These are phyloP conservation scores for Heteromormyrus szaboi DNA, from an alignment of 2,797 vertebrate genomes.

Conservation along the genomic window DNA sequence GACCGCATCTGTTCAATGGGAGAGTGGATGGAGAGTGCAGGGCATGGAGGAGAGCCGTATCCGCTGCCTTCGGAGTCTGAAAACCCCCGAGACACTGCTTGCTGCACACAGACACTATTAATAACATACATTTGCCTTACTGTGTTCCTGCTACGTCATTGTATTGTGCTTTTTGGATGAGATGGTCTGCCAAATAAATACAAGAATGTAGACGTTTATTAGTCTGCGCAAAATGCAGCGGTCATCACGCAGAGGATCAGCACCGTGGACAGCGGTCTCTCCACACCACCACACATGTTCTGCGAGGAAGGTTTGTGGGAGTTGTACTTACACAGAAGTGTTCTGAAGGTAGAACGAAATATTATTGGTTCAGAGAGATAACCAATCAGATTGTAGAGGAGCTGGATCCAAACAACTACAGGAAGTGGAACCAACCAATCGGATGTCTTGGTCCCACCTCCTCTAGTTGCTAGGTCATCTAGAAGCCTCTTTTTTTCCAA, in stretches of 20 bases:
- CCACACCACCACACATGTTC: background rate
- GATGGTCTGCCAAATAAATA: background rate
- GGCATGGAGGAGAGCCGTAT: too few relatives aligned
- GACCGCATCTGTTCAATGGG: slow-evolving; percentile 69
- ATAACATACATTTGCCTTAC: background rate
- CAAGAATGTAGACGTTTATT: background rate
- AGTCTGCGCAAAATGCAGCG: background rate
- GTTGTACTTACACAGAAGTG: background rate
- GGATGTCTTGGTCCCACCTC: background rate
- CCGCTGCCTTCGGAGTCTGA: background rate
- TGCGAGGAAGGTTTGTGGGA: background rate
- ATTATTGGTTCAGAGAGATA: background rate
- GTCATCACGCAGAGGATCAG: background rate
- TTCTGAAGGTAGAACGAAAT: background rate
- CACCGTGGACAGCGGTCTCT: background rate
- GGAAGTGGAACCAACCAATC: background rate
- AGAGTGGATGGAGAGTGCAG: background rate
- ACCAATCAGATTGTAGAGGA: background rate
- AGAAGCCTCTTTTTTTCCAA: background rate
- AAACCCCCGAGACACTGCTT: background rate
- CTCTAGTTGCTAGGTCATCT: background rate
- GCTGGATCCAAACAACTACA: background rate
- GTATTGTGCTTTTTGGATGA: background rate
- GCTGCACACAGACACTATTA: background rate
- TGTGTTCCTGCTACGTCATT: background rate